Evolutionary conservation across 1,140 invertebrate species (phyloP).

Genomic region (Rhopalosiphum padi): DNA sequence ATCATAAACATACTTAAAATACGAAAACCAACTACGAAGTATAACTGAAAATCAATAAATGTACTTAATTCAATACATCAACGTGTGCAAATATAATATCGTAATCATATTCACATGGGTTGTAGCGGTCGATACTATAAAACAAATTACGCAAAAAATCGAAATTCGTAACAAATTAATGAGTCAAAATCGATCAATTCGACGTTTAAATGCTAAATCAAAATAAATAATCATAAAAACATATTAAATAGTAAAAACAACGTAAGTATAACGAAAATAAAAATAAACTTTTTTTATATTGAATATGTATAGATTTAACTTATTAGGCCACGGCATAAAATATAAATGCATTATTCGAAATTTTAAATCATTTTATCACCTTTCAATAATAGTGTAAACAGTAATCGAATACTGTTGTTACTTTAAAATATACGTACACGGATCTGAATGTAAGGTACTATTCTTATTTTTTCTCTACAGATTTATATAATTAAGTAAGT

Average conservation of each 20-base stretch:
- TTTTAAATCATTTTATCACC: background rate
- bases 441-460: background rate
- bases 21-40: background rate
- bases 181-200: background rate
- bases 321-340: background rate
- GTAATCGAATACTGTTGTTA: background rate
- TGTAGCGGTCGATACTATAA: background rate
- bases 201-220: background rate
- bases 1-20: background rate
- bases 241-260: background rate
- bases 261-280: background rate
- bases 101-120: background rate
- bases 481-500: background rate
- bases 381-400: background rate
- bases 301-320: background rate
- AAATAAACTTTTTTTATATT: background rate
- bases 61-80: background rate
- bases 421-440: background rate
- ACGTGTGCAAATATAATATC: background rate
- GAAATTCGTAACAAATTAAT: background rate
- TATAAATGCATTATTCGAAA: background rate
- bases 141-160: background rate
- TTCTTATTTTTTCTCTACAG: background rate
- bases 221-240: background rate
- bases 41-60: conserved; percentile 15